These are phyloP conservation scores for Agonum fuliginosum DNA, from an alignment of 2,888 invertebrate species.

Conservation along the genomic window DNA sequence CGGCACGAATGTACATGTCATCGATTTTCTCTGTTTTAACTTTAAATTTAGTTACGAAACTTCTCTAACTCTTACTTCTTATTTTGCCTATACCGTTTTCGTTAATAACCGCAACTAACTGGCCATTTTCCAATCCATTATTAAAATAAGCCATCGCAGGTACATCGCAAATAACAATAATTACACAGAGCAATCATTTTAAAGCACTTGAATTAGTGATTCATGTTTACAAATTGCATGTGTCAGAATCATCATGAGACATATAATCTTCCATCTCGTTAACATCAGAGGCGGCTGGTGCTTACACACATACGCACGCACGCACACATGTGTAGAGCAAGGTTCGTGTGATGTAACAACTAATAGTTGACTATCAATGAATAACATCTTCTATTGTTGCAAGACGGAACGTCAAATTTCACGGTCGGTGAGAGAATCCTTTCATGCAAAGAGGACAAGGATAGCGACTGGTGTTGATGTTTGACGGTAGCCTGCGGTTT, in stretches of 20 bases:
- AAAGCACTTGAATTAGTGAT: constrained; percentile 34
- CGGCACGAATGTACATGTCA: too few relatives aligned
- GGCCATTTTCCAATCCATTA: constrained; percentile 15
- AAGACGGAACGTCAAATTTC: constrained; percentile 29
- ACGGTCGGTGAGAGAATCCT: constrained; percentile 32
- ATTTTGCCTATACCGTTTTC: background rate
- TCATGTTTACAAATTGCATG: constrained; percentile 45
- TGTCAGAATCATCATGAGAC: constrained; percentile 35
- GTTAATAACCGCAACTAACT: constrained; percentile 13
- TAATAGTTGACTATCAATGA: constrained; percentile 27
- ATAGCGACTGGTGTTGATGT: constrained; percentile 11
- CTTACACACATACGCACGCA: background rate
- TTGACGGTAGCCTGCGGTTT: background rate
- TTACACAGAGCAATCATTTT: constrained; percentile 14
- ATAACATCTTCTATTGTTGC: constrained; percentile 2
- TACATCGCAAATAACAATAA: constrained; percentile 35
- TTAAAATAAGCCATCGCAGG: constrained; percentile 6
- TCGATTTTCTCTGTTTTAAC: too few relatives aligned
- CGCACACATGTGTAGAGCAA: background rate
- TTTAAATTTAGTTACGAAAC: too few relatives aligned
- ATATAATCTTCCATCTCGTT: constrained; percentile 44
- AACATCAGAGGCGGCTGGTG: constrained; percentile 18
- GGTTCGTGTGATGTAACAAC: background rate
- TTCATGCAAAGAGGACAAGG: constrained; percentile 47
- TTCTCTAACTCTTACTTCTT: background rate